A percentile compares a stretch with the other conserved stretches of the same genome.
phyloP scores from a whole-genome alignment of 2,797 vertebrate genomes.

The Naso thynnoides region DNA sequence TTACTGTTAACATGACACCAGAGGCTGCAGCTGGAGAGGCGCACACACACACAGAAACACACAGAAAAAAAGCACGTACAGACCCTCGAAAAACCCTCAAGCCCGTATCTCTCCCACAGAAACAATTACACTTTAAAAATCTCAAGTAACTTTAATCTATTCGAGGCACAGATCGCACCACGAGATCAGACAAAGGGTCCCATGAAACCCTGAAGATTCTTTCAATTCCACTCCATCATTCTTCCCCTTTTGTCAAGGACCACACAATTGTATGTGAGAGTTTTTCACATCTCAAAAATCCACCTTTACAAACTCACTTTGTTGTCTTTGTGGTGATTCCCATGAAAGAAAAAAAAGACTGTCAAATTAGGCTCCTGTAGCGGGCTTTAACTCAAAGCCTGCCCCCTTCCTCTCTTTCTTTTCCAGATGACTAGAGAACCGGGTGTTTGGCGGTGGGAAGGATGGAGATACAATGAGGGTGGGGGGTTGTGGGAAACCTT shows the following conservation, averaged over 20 bases:
- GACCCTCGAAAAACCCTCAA: conserved; percentile 19
- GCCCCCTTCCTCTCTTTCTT: conserved; percentile 64
- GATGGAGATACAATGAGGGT: conserved; percentile 38
- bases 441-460: conserved; percentile 56
- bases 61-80: conserved; percentile 22
- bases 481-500: conserved; percentile 80
- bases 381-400: conserved; percentile 59
- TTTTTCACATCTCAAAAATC: conserved; percentile 39
- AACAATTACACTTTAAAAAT: conserved; percentile 11
- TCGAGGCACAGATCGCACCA: background rate
- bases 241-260: conserved; percentile 31
- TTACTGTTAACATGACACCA: conserved; percentile 70
- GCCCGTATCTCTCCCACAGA: background rate
- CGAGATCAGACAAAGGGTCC: conserved; percentile 21
- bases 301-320: conserved; percentile 37
- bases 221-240: conserved; percentile 24
- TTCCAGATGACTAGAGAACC: conserved; percentile 56
- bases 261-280: conserved; percentile 41
- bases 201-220: conserved; percentile 25
- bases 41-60: background rate
- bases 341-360: conserved; percentile 37
- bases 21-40: conserved; percentile 65
- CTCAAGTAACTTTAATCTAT: conserved; percentile 14
- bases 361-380: conserved; percentile 66
- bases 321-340: conserved; percentile 45